Conservation (phyloP, 37 sponge, comb jelly and placozoan species). For the Diacarnus erythraeanus region DNA sequence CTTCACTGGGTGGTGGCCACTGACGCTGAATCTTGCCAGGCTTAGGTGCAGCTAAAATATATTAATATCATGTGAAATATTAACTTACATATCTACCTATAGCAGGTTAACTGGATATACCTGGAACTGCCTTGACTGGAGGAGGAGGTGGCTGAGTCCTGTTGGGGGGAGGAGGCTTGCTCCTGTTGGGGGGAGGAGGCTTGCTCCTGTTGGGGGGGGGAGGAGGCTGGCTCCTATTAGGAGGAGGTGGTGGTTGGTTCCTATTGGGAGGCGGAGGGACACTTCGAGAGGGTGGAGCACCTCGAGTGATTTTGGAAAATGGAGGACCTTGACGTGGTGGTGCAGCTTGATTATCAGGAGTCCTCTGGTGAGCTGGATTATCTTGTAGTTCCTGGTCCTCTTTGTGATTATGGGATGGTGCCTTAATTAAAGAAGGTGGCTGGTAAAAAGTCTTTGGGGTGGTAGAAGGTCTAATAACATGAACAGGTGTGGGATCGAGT, state of each 20-base stretch:
- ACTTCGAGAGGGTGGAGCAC: slow-evolving; percentile 5
- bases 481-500: not conserved
- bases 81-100: not conserved
- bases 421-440: not conserved
- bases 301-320: not conserved
- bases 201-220: not conserved
- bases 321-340: slow-evolving; percentile 4
- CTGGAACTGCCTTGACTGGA: not conserved
- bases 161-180: not conserved
- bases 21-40: slow-evolving; percentile 1
- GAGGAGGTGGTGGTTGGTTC: not conserved
- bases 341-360: not conserved
- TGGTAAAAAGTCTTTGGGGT: not conserved
- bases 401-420: not conserved
- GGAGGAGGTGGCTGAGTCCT: not conserved
- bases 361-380: too few species aligned
- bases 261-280: slow-evolving; percentile 7
- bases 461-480: not conserved
- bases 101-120: not conserved
- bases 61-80: not conserved
- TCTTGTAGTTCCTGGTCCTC: too few species aligned
- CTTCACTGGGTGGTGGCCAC: slow-evolving; percentile 8
- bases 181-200: too few species aligned
- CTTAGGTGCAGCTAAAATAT: not conserved
- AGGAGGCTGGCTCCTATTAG: not conserved